Evolutionary conservation across 2,888 invertebrate species (phyloP), one percentile per base, ranked within the genome.

Genomic region (Lasioglossum malachurum): DNA sequence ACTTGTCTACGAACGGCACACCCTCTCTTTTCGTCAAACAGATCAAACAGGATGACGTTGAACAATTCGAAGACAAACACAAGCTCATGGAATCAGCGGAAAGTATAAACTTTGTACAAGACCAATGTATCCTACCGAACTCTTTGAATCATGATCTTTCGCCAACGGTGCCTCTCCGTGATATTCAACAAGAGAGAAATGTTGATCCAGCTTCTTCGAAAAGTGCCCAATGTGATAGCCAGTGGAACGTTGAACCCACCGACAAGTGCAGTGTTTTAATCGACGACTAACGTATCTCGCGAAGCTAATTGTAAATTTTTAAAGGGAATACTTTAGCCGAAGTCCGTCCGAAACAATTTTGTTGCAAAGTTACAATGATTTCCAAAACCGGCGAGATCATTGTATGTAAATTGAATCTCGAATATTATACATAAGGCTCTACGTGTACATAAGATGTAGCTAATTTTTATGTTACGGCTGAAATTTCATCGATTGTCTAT

Each of bases 1-100:
- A 98, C 94, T 95, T 98, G 46, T 96, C 87, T 41, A 80, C 87
- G 35, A 92, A 86, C 46, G 88, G 86, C 60, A 49, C 82, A 38
- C 44, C 84, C 2, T 84, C 88, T 44, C 73, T 84, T 80, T 60
- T 88, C 71, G 53, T 78, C 19, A 91, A 86, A 87, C 84, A 87
- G 75, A 80, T 87, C 10, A 72, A 83, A 44, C 82, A 84, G 31
- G 82, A 83, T 53, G 73, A 87, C 16, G 31, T 67, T 69, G 82
- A 89, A 75, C 87, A 89, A 75, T 83, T 84, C 71, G 78, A 84
- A 84, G 85, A 74, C 73, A 82, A 84, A 83, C 85, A 88, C 75
- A 84, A 86, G 84, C 86, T 91, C 38, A 53, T 49, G 31, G 78
- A 82, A 44, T 72, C 74, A 41, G 53, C 64, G 38, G 74, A 86